Evolutionary conservation across 2,113 vertebrate genomes (phyloP), one percentile per base, ranked within the genome.

Genomic region (Rhadina sibilatrix): DNA sequence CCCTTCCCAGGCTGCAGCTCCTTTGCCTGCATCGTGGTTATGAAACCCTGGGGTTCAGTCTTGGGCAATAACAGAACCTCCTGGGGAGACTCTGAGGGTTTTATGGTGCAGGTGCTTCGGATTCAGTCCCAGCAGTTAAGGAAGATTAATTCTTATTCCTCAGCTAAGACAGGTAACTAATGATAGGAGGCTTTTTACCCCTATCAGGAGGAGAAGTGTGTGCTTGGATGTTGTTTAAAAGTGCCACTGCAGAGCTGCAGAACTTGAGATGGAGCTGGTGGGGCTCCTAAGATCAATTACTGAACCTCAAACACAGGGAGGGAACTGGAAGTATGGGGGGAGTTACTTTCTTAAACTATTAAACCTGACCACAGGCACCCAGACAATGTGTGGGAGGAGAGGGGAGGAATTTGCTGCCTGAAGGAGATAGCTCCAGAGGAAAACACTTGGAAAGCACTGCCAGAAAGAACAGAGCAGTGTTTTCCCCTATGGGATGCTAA

Each of bases 251-350:
- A 31, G 79, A 70, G 49, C 75, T 92, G 74, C 60, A 30, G 37
- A 30, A 5, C 37, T 63, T 53, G 59, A 22, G 20, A 17, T 38
- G 44, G 57, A 44, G 63, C 6, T 42, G 44, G 7, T 42, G 83
- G 15, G 15, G 40, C 40, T 87, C 11, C 0, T 46, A 1, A 35
- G 40, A 9, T 49, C 0, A 0, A 8, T 70, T n/a, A 1, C 42
- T 65, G n/a, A 16, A 6, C 64, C 60, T 87, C 60, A 70, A 1
- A 15, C 70, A 14, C 22, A 49, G 56, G 25, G 13, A 25, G 28
- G 28, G 22, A 84, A 12, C 52, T 78, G 70, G n/a, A 72, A 83
- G 27, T 8, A 9, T 4, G 28, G 25, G 14, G 15, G 4, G 5
- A 78, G 12, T 42, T 91, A 35, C 50, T 31, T 61, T 83, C 33